Evolutionary conservation across 23 tunicate species (phyloP), one percentile per base, ranked within the genome.

Genomic region (Halocynthia roretzi): DNA sequence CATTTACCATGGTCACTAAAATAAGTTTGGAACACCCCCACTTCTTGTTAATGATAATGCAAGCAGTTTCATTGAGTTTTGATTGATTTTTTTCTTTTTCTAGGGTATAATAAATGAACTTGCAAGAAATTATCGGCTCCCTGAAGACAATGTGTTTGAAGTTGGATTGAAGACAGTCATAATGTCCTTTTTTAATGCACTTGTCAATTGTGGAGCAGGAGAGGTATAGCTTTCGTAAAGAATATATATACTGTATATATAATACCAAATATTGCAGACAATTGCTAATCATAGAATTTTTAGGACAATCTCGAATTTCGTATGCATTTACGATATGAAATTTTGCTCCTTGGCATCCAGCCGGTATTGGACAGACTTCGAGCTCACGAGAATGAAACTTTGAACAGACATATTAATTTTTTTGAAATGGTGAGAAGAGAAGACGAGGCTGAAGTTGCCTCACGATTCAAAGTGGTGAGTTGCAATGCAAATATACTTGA

Each of bases 271-370:
- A 15, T 14, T 58, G 44, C 44, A 31, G 44, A 31, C 44, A 31
- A 31, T 31, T 31, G 44, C 44, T 31, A 31, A 31, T 31, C 44
- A 31, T 31, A 31, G 2, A 64, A 15, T 57, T 62, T 53, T 56
- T 83, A 87, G 91, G 96, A 84, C 53, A 93, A 81, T 68, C 78
- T 94, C 10, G 99, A 94, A 76, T 94, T 94, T 76, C 87, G 99
- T 15, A 78, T 88, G 58, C 99, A 94, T 77, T 82, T 94, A 7
- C 95, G 99, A 6, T 94, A 94, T 69, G 99, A 94, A 53, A 84
- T 94, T 21, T 84, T 94, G 10, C 66, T 88, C 51, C 91, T 94
- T 12, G 99, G 99, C 7, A 88, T 94, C 74, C 94, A 87, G 62
- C 99, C 96, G 54, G 72, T 94, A 74, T 71, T 88, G 81, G 90